Evolutionary conservation across 1,140 invertebrate genomes (phyloP), one percentile per base, ranked within the genome.

Genomic region (Aphis gossypii): DNA sequence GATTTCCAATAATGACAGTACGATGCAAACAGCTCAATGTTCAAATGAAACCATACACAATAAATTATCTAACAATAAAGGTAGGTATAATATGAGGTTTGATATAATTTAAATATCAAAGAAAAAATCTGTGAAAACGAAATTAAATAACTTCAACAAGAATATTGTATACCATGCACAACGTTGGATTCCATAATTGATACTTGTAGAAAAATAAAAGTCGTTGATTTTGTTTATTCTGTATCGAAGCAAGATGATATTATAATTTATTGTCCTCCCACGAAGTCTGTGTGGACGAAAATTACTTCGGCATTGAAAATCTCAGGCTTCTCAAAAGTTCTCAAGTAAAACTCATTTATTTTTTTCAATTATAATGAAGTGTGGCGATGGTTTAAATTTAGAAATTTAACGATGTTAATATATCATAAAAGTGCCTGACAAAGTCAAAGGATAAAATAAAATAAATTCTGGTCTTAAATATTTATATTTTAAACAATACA

Each of bases 31-130:
- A 76, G 14, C 60, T 68, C 30, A 6, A 30, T 30, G 4, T 76
- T 35, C 60, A 76, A 76, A 76, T 35, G 30, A 76, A 76, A 76
- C 60, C 60, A 76, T 76, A 18, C 14, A n/a, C 60, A 76, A 76
- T 20, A 18, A n/a, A 76, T 76, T 76, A 76, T 76, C 14, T 35
- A 76, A 35, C 14, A 76, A 76, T 76, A 76, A n/a, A 30, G 56
- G 25, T 60, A n/a, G 14, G n/a, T n/a, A 76, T 54, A 54, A 23
- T 54, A n/a, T 76, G 3, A 51, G 18, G 48, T 51, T 51, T 51
- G 48, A 51, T n/a, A n/a, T 76, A 76, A 76, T 76, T 76, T 30
- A 76, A 76, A 76, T 76, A 76, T 68, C n/a, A 76, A n/a, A n/a
- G 14, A 76, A n/a, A n/a, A 76, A n/a, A 76, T n/a, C 30, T 76